Evolutionary conservation across 1,140 invertebrate genomes (phyloP), one percentile per base, ranked within the genome.

Genomic region (Drosophila nigromelanica): DNA sequence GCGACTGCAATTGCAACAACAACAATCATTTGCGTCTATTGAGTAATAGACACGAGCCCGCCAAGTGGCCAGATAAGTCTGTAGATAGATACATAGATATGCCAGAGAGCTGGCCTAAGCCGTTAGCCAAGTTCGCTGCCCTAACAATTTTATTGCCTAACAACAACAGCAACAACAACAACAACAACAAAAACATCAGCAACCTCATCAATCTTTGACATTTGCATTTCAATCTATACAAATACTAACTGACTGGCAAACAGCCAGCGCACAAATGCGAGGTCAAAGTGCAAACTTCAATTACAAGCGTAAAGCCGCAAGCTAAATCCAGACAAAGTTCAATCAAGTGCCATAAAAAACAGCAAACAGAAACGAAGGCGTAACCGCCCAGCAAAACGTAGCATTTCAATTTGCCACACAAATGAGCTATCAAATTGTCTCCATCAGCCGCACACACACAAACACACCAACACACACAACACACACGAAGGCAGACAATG

Each of bases 1-100:
- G 76, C 62, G 66, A 56, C 42, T 73, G 71, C 71, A 73, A 61
- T 61, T 69, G 58, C 66, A 70, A 4, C 63, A 54, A 67, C 66
- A 74, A 74, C 58, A 62, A 58, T 42, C 37, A 51, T 35, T 61
- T 66, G 52, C 18, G 24, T 43, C 27, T 64, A 73, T 74, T 74
- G 59, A 74, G 72, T 70, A 74, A 74, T 70, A 56, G 56, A 50
- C 66, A 70, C 72, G 51, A 73, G 71, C 24, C 24, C 30, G 27
- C 69, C 54, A 68, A 67, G 21, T 67, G 47, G 39, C 30, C 54
- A 59, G 21, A 24, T 24, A 24, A 1, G 18, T 18, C 18, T 24
- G 21, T 24, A 2, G 21, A 24, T 24, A 24, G 21, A 24, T 24
- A 24, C 3, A 24, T 24, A 24, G 2, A 3, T 24, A 24, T 24